Conservation (phyloP, 2,888 invertebrate species). For the Allacma fusca region DNA sequence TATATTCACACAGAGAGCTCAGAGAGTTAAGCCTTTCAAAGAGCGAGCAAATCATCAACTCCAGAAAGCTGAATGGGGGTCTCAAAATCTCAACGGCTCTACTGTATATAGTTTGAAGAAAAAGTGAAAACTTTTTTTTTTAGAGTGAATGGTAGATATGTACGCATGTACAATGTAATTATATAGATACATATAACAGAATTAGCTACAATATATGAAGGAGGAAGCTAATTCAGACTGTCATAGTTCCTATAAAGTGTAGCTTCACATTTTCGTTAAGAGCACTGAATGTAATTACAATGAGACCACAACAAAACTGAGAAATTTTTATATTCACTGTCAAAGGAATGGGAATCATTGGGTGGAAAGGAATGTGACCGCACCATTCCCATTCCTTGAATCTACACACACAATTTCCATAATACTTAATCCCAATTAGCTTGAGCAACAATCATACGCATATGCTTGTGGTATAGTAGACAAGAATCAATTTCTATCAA, state of each 20-base stretch:
- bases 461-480: constrained; percentile 5
- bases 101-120: not conserved
- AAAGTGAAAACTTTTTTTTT: constrained; percentile 16
- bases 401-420: constrained; percentile 10
- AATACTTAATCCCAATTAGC: constrained; percentile 28
- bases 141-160: no score
- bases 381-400: not conserved
- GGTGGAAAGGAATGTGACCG: constrained; percentile 29
- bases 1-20: no score
- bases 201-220: no score
- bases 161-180: no score
- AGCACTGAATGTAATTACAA: not conserved
- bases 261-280: not conserved
- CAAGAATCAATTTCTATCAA: not conserved
- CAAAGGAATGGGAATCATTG: not conserved
- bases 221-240: not conserved
- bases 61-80: not conserved
- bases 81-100: no score
- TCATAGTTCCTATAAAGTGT: not conserved
- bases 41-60: not conserved
- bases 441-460: constrained; percentile 17
- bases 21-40: no score
- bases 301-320: not conserved
- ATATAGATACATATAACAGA: no score
- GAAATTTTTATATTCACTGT: not conserved